Percentiles rank a stretch among this genome's conserved stretches.
These are phyloP conservation scores for Cariama cristata DNA, from an alignment of 2,113 vertebrate genomes.

Conservation along the genomic window DNA sequence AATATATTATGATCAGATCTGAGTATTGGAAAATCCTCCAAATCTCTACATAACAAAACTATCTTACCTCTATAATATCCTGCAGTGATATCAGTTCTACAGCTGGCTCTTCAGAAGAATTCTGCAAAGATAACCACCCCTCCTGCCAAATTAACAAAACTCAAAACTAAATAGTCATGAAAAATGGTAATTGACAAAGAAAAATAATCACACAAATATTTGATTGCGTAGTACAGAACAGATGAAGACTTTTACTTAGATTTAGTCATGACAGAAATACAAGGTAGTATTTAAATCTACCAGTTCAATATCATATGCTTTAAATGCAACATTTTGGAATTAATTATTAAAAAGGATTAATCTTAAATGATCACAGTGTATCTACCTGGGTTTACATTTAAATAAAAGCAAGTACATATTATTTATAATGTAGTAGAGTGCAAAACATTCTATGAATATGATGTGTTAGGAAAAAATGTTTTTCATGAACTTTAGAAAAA, in stretches of 20 bases:
- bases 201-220: neutral
- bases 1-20: neutral
- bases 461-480: neutral
- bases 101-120: neutral
- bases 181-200: neutral
- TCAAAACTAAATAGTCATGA: neutral
- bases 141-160: neutral
- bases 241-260: neutral
- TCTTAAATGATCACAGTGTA: neutral
- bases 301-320: neutral
- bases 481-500: neutral
- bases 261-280: neutral
- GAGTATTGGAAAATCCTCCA: neutral
- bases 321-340: neutral
- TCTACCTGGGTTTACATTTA: neutral
- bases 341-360: neutral
- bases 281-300: neutral
- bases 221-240: neutral
- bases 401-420: neutral
- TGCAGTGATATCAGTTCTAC: constrained; percentile 53
- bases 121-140: constrained; percentile 19
- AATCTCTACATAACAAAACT: neutral
- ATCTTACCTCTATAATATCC: constrained; percentile 79
- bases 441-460: neutral
- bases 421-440: neutral